phyloP scores from a whole-genome alignment of 2,113 vertebrate species.

The Paradoxurus hermaphroditus region DNA sequence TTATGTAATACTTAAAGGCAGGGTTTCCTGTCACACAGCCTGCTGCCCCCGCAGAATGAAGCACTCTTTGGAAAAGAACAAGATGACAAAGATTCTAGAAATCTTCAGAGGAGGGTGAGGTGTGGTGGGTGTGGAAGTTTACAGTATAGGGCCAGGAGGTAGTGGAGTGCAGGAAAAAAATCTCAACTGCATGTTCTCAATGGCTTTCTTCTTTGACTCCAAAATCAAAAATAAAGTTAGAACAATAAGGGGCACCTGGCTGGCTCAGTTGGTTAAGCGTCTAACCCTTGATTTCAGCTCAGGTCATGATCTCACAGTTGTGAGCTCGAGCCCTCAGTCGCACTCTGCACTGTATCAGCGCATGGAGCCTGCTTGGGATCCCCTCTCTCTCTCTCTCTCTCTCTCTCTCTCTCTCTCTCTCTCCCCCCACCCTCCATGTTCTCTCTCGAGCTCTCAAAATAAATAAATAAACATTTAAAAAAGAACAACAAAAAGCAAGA shows the following conservation, averaged over 20 bases:
- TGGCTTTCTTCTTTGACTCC: not conserved
- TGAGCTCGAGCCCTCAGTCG: too few species aligned
- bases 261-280: too few species aligned
- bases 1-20: slow-evolving; percentile 7
- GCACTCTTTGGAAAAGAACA: not conserved
- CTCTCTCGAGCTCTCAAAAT: too few species aligned
- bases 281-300: too few species aligned
- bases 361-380: too few species aligned
- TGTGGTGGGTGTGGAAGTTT: not conserved
- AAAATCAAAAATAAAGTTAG: not conserved
- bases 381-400: too few species aligned
- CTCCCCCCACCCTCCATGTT: too few species aligned
- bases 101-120: not conserved
- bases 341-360: too few species aligned
- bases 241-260: not conserved
- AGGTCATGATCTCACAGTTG: too few species aligned
- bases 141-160: not conserved
- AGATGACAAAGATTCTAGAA: slow-evolving; percentile 18
- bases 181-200: not conserved
- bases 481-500: not conserved
- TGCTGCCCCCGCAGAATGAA: not conserved
- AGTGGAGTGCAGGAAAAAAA: not conserved
- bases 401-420: too few species aligned
- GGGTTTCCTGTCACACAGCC: not conserved
- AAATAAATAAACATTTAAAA: too few species aligned